Evolutionary conservation across 2,888 invertebrate genomes (phyloP), one percentile per base, ranked within the genome.

Genomic region (Cerceris rybyensis): DNA sequence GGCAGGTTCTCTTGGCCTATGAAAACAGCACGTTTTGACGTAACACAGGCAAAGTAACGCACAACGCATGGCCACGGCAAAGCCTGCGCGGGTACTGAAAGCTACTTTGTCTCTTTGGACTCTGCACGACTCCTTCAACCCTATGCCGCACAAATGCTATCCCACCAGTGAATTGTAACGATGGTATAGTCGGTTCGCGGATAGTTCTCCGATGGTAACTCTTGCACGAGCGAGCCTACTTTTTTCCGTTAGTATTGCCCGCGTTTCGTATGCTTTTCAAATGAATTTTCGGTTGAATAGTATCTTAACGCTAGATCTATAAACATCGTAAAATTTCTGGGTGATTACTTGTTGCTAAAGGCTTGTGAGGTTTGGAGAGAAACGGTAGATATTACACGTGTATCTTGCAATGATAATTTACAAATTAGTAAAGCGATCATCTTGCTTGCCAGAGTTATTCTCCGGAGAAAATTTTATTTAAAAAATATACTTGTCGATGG

Each of bases 11-110:
- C 49, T 66, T 16, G 16, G 42, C 46, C 11, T 16, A 4, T 54
- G 13, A 17, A 9, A 8, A 2, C 50, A 60, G 46, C 17, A 46
- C 46, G 39, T 14, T 14, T 57, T 46, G 46, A 46, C 46, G 11
- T 14, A 54, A 66, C 49, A 9, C 54, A 50, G 0, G 13, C 9
- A n/a, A 11, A n/a, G 13, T 49, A 55, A 13, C 28, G 2, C 46
- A 17, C 0, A 4, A 55, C 49, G 54, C 59, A 11, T 57, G 52
- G 17, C 63, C 70, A 52, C 64, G 70, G 66, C 79, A 73, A 70
- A 70, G 67, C 74, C 74, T 74, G 74, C 68, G 63, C 70, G 70
- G 58, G 69, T 79, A 77, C 78, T 79, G 77, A 77, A 61, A 8
- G 54, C 6, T 46, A 57, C 28, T 49, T 63, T 49, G 54, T 41